Evolutionary conservation across 1,140 invertebrate species (phyloP).

Genomic region (Aphelenchoides besseyi): DNA sequence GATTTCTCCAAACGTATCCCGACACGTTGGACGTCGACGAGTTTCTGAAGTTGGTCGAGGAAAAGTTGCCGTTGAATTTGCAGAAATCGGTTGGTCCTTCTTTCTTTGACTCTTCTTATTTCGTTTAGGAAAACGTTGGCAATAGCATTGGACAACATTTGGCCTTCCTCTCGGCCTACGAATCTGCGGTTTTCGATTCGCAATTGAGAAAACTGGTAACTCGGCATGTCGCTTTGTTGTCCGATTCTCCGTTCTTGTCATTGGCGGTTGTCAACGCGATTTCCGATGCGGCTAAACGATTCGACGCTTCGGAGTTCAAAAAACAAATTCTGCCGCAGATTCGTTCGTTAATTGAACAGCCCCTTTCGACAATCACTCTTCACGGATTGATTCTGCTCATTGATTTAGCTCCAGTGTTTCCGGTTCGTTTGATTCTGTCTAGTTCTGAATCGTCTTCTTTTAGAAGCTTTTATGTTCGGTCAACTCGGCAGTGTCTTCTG

Average conservation of each 20-base stretch:
- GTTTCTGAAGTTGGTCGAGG: neutral
- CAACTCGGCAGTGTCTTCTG: neutral
- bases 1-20: neutral
- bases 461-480: too few species aligned
- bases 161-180: neutral
- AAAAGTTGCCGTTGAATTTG: neutral
- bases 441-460: too few species aligned
- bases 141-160: constrained; percentile 5
- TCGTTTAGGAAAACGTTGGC: neutral
- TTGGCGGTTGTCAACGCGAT: constrained; percentile 1
- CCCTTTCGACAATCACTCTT: neutral
- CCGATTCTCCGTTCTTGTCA: neutral
- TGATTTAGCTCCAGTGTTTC: neutral
- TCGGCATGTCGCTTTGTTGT: neutral
- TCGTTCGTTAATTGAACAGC: neutral
- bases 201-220: neutral
- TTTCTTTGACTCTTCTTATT: neutral
- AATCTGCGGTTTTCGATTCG: neutral
- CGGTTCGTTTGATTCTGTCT: neutral
- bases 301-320: neutral
- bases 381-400: neutral
- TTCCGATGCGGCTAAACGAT: neutral
- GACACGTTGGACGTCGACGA: constrained; percentile 4
- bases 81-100: neutral
- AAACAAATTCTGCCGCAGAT: neutral